Evolutionary conservation across 2,113 vertebrate genomes (phyloP).

Genomic region (Canis aureus): DNA sequence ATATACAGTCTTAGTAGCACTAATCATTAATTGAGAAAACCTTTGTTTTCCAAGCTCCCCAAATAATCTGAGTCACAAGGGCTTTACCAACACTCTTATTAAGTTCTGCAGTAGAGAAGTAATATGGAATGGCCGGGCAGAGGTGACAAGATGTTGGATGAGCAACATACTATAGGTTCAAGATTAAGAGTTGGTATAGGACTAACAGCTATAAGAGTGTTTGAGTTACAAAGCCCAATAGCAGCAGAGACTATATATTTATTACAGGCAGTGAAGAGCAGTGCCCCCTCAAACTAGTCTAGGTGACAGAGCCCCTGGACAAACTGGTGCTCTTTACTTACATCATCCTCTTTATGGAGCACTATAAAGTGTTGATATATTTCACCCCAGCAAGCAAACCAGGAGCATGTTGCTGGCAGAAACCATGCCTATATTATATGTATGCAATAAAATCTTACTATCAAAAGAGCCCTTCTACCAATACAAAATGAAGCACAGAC

Average conservation of each 20-base stretch:
- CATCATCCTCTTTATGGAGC: background rate
- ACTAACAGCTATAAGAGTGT: background rate
- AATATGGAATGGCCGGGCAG: background rate
- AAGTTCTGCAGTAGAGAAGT: background rate
- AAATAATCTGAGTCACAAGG: background rate
- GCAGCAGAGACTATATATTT: background rate
- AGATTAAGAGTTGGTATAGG: background rate
- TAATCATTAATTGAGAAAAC: background rate
- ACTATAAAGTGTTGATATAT: conserved; percentile 29
- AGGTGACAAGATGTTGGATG: background rate
- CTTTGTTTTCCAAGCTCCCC: background rate
- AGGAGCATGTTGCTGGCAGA: background rate
- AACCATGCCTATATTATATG: background rate
- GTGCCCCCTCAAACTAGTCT: background rate
- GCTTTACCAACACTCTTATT: background rate
- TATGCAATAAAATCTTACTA: conserved; percentile 2
- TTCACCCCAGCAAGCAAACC: conserved; percentile 23
- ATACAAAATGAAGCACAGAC: background rate
- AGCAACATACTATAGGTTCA: background rate
- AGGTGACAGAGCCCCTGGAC: background rate
- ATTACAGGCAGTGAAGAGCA: background rate
- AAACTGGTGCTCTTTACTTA: background rate
- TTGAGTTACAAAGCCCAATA: background rate
- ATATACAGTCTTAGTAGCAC: background rate
- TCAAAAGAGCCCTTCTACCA: background rate